Base-by-base conservation (phyloP, 2,888 invertebrate genomes). In the Macrostomum cliftonense region DNA sequence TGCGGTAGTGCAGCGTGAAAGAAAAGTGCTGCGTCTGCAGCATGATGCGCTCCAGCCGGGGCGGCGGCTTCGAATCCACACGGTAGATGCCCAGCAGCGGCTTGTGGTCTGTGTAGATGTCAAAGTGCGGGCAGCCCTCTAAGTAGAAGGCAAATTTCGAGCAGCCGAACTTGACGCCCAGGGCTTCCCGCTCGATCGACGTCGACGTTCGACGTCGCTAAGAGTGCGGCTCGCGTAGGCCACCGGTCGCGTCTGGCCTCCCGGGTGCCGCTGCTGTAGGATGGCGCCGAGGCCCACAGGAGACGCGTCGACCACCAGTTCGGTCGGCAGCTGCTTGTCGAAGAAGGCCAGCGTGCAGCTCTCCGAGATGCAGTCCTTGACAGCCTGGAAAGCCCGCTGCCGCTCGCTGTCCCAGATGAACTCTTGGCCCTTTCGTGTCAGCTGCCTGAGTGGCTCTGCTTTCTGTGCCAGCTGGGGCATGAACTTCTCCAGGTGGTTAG, bases 221-320 rank as follows among this genome's bases (percentile, higher is more conserved):
- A 57, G 40, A 39, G 47, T 45, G n/a, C 54, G 19, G 42, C 53
- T 55, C 13, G 53, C 56, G 50, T 54, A 56, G 1, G n/a, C 42
- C 14, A 56, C 52, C 2, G 52, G 46, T 0, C 47, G 40, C 11
- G 5, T 21, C 39, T 52, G 40, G n/a, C n/a, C n/a, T 1, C 43
- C 52, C 2, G 47, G 28, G 17, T 49, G 52, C 13, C 56, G 40
- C 20, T 60, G 58, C n/a, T 47, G 47, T 1, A 57, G 43, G 7
- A 58, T 53, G 11, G 57, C 57, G 1, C 55, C 56, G 12, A 58
- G 36, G 2, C 58, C 58, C 4, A 55, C 52, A 9, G 57, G 56
- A 39, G 53, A 55, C 11, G 55, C 57, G 52, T 59, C 57, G 1
- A 53, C 54, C 11, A 51, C 39, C 2, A 59, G 40, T n/a, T 52